Evolutionary conservation across 2,888 invertebrate genomes (phyloP).

Genomic region (Cryptus armator): DNA sequence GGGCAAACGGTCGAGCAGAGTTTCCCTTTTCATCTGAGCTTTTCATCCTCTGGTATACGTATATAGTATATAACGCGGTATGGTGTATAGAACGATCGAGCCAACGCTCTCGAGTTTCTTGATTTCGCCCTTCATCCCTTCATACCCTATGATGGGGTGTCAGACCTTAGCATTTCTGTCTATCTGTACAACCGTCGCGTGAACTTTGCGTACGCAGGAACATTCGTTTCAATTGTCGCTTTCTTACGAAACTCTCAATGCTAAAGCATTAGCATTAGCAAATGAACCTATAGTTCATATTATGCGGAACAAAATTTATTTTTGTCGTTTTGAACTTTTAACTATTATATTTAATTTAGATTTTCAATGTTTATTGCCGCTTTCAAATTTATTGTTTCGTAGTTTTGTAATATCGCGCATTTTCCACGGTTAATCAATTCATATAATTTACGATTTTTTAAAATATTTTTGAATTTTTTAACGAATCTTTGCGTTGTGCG

Average conservation of each 20-base stretch:
- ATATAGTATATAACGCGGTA: not conserved
- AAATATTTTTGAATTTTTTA: too few species aligned
- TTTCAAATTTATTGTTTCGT: too few species aligned
- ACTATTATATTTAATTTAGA: too few species aligned
- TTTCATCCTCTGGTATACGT: slow-evolving; percentile 20
- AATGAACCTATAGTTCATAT: not conserved
- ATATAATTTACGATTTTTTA: too few species aligned
- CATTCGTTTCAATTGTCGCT: slow-evolving; percentile 1
- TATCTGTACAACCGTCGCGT: not conserved
- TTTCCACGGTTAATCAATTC: too few species aligned
- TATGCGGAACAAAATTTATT: too few species aligned
- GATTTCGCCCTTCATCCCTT: slow-evolving; percentile 18
- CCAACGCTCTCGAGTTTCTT: slow-evolving; percentile 43
- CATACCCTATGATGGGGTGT: not conserved
- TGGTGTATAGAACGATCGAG: slow-evolving; percentile 36
- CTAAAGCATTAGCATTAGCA: not conserved
- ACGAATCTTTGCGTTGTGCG: too few species aligned
- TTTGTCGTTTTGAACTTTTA: not conserved
- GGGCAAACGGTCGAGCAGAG: slow-evolving; percentile 55
- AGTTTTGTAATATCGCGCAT: too few species aligned
- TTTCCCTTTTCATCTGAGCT: slow-evolving; percentile 56
- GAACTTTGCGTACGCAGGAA: slow-evolving; percentile 4
- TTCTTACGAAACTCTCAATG: not conserved
- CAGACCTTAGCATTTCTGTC: not conserved
- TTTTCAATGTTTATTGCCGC: too few species aligned